Percentiles rank a stretch among this genome's conserved stretches.
Evolutionary conservation across 2,888 invertebrate genomes (phyloP).

Genomic region (Lasiommata megera): DNA sequence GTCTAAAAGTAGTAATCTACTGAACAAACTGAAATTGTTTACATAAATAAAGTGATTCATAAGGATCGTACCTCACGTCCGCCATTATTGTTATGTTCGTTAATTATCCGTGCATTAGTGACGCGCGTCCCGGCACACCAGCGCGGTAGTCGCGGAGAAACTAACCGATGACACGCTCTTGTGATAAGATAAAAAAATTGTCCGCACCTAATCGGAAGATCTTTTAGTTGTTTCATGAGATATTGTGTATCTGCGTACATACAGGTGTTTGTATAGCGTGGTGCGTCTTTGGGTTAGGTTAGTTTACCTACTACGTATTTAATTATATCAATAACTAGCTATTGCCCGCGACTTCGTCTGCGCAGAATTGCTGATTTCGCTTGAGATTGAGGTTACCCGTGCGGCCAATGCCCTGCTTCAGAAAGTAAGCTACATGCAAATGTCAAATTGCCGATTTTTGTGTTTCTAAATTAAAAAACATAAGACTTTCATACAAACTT

Average conservation of each 20-base stretch:
- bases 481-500: no score
- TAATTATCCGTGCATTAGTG: background rate
- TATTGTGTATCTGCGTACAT: background rate
- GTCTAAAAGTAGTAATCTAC: no score
- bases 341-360: no score
- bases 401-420: no score
- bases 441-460: no score
- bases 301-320: no score
- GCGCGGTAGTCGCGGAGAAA: conserved; percentile 34
- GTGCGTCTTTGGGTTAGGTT: background rate
- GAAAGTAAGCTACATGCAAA: no score
- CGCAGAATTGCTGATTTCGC: no score
- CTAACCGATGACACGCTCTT: conserved; percentile 41
- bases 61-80: background rate
- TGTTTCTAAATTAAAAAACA: no score
- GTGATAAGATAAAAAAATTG: conserved; percentile 59
- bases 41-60: background rate
- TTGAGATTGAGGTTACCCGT: no score
- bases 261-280: conserved; percentile 14
- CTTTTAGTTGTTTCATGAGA: conserved; percentile 45
- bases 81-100: background rate
- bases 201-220: conserved; percentile 48
- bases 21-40: background rate
- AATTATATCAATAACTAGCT: no score
- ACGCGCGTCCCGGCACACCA: conserved; percentile 13